Evolutionary conservation across 1,140 invertebrate species (phyloP), one percentile per base, ranked within the genome.

Genomic region (Meteorus sp.): DNA sequence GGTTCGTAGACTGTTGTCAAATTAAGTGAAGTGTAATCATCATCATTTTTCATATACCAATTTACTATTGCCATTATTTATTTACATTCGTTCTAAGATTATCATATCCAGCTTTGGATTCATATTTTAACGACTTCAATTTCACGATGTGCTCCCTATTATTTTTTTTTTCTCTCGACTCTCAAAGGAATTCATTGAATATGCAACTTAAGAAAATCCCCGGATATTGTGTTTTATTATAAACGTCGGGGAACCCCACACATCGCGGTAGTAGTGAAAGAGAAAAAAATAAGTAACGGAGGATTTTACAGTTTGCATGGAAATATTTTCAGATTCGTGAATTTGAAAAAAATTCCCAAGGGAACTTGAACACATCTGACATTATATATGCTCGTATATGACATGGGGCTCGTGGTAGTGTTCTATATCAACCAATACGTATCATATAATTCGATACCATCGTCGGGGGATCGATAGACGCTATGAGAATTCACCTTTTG

Each of bases 171-270:
- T 22, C 50, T 57, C 39, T 57, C 58, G 72, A 77, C 72, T 85
- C 85, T 85, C 84, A 70, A 79, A 85, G 85, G 85, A 86, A 86
- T 85, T 86, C 84, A 86, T 85, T 84, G 84, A 84, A 82, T 85
- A 85, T 84, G 84, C 83, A 84, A 82, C 77, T 76, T 76, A 78
- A 76, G 72, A 61, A 77, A 78, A 80, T 78, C 76, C 76, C 81
- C 76, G 83, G 80, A 85, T 85, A 85, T 85, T 85, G 74, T 78
- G 72, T 78, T 81, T 79, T 79, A 79, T 78, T 78, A 77, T 76
- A 72, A 78, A 77, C 73, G 72, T 68, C 39, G 20, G 48, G 17
- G 23, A 33, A 23, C 41, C 27, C 39, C 13, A 52, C 39, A 31
- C 37, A 48, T 53, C 48, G 55, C 48, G 39, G 60, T 61, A 53